Percentiles rank a stretch among this genome's conserved stretches.
These are phyloP conservation scores for Drosophila seclusa DNA, from an alignment of 2,888 invertebrate genomes.

Conservation along the genomic window DNA sequence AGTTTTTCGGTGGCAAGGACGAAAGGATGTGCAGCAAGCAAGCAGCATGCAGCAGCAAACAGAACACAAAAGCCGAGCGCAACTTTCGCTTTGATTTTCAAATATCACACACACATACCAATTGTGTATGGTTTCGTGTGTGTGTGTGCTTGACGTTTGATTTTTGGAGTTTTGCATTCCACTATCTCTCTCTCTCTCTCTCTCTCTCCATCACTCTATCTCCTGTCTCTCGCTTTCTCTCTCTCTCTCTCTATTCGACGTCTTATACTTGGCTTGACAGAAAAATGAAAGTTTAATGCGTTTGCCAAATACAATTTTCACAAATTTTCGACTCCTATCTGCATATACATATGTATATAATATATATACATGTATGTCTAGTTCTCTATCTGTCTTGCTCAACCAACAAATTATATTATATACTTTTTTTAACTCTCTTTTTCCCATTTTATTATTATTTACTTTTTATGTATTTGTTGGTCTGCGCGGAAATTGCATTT, in stretches of 20 bases:
- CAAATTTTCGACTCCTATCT: slow-evolving; percentile 32
- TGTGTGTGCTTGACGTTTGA: slow-evolving; percentile 28
- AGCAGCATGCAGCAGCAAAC: slow-evolving; percentile 5
- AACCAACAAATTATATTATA: slow-evolving; percentile 19
- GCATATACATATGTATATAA: slow-evolving; percentile 5
- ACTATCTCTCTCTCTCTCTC: neutral
- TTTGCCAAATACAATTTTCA: slow-evolving; percentile 82
- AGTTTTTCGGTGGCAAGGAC: slow-evolving; percentile 65
- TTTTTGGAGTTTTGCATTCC: slow-evolving; percentile 44
- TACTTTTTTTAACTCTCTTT: slow-evolving; percentile 11
- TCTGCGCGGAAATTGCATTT: slow-evolving; percentile 84
- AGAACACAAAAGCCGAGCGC: slow-evolving; percentile 54
- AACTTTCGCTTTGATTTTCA: slow-evolving; percentile 80
- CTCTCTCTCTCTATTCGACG: slow-evolving; percentile 2
- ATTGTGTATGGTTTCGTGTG: neutral
- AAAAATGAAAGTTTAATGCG: slow-evolving; percentile 84
- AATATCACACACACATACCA: slow-evolving; percentile 50
- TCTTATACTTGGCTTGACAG: slow-evolving; percentile 66
- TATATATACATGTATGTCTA: slow-evolving; percentile 4
- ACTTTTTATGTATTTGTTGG: slow-evolving; percentile 57
- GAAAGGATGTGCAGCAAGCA: slow-evolving; percentile 21
- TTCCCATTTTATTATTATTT: slow-evolving; percentile 32
- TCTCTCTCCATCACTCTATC: neutral
- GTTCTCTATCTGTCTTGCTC: slow-evolving; percentile 1
- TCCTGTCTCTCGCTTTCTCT: neutral